A percentile compares a stretch with the other conserved stretches of the same genome.
Evolutionary conservation across 2,113 vertebrate genomes (phyloP).

Genomic region (Cyanoliseus patagonus): DNA sequence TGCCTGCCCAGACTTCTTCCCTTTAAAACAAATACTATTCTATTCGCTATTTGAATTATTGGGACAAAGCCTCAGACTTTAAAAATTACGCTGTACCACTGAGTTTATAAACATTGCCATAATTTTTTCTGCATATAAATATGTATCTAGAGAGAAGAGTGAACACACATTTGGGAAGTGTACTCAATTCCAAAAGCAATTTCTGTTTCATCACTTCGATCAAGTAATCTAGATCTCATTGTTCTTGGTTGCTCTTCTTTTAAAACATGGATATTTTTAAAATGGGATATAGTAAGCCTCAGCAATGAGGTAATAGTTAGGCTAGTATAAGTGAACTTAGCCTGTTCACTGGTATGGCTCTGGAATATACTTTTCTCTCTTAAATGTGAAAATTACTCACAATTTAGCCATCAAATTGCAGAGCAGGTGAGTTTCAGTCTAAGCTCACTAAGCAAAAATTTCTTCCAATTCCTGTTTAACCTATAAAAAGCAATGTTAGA

Average conservation of each 20-base stretch:
- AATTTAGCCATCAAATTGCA: neutral
- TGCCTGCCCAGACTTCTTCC: neutral
- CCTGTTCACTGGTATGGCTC: neutral
- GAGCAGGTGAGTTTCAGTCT: neutral
- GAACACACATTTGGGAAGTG: neutral
- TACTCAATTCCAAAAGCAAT: neutral
- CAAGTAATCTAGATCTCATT: neutral
- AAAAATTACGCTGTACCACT: neutral
- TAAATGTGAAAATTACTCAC: neutral
- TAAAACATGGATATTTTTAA: neutral
- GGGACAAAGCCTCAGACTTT: neutral
- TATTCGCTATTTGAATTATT: neutral
- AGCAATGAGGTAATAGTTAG: neutral
- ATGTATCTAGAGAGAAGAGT: neutral
- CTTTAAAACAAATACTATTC: neutral
- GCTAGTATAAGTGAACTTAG: neutral
- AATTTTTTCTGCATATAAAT: neutral
- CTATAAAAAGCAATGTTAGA: neutral
- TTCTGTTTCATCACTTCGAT: neutral
- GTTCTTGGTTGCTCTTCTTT: neutral
- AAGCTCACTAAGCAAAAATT: neutral
- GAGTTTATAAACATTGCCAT: neutral
- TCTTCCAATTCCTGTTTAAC: neutral
- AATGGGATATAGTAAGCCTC: neutral
- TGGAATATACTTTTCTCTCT: neutral